These are phyloP conservation scores for Lipotes vexillifer DNA, from an alignment of 2,113 vertebrate genomes.

Conservation along the genomic window DNA sequence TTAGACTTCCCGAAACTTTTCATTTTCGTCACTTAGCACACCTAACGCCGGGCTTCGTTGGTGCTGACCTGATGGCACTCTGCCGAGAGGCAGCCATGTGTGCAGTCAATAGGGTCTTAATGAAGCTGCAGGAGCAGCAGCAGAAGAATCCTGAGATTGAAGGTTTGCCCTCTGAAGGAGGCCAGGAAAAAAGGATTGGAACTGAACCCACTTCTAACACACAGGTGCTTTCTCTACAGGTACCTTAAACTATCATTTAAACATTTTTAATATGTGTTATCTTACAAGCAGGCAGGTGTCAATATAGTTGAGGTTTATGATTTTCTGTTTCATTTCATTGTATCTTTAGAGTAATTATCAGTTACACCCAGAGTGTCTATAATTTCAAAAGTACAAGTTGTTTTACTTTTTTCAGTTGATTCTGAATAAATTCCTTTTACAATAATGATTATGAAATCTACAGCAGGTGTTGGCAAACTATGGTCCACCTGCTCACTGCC, in stretches of 20 bases:
- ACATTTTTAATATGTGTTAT: background rate
- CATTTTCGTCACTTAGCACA: conserved; percentile 86
- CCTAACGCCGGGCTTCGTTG: conserved; percentile 94
- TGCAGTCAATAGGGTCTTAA: conserved; percentile 87
- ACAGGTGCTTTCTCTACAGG: conserved; percentile 45
- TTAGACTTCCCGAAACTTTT: conserved; percentile 87
- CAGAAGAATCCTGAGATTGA: rapidly evolving
- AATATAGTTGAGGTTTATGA: background rate
- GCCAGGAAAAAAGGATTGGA: background rate
- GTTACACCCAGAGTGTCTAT: background rate
- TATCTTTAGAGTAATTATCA: background rate
- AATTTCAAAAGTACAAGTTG: background rate
- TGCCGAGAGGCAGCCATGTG: conserved; percentile 93
- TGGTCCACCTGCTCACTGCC: background rate
- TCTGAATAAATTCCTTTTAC: background rate
- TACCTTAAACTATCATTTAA: background rate
- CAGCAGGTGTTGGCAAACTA: background rate
- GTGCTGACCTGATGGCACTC: conserved; percentile 95
- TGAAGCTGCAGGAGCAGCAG: conserved; percentile 55
- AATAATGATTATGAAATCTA: background rate
- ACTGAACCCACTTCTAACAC: background rate
- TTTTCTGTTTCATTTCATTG: background rate
- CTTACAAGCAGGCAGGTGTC: background rate
- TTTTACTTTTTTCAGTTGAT: background rate
- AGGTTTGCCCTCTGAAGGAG: background rate